Evolutionary conservation across 2,888 invertebrate genomes (phyloP).

Genomic region (Cyclophora albipunctata): DNA sequence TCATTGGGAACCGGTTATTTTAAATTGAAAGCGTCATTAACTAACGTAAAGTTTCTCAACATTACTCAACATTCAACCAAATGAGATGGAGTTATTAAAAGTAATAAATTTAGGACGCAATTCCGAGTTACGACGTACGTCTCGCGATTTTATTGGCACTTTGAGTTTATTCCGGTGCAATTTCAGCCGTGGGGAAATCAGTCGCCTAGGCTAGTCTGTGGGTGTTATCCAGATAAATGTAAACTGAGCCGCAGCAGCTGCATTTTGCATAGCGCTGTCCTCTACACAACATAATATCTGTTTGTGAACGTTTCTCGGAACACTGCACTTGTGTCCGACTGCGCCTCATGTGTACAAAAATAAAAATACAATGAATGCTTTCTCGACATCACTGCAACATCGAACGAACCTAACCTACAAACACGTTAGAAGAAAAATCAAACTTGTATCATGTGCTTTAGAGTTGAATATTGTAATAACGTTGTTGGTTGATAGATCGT

Average conservation of each 20-base stretch:
- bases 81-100: not conserved
- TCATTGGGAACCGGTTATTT: slow-evolving; percentile 8
- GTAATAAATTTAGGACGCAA: too few relatives aligned
- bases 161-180: too few relatives aligned
- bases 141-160: not conserved
- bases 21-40: slow-evolving; percentile 1
- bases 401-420: slow-evolving; percentile 30
- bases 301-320: slow-evolving; percentile 55
- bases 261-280: slow-evolving; percentile 33
- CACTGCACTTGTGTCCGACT: slow-evolving; percentile 56
- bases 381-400: slow-evolving; percentile 34
- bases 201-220: too few relatives aligned
- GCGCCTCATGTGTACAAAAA: slow-evolving; percentile 44
- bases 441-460: slow-evolving; percentile 18
- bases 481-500: slow-evolving; percentile 28
- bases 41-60: slow-evolving; percentile 6
- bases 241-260: slow-evolving; percentile 26
- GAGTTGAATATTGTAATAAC: slow-evolving; percentile 15
- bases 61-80: slow-evolving; percentile 5
- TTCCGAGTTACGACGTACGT: not conserved
- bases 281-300: slow-evolving; percentile 33
- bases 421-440: slow-evolving; percentile 16
- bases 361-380: slow-evolving; percentile 65
- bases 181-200: too few relatives aligned
- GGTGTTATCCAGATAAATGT: not conserved